Evolutionary conservation across 2,797 vertebrate species (phyloP).

Genomic region (Amphiprion clarkii): DNA sequence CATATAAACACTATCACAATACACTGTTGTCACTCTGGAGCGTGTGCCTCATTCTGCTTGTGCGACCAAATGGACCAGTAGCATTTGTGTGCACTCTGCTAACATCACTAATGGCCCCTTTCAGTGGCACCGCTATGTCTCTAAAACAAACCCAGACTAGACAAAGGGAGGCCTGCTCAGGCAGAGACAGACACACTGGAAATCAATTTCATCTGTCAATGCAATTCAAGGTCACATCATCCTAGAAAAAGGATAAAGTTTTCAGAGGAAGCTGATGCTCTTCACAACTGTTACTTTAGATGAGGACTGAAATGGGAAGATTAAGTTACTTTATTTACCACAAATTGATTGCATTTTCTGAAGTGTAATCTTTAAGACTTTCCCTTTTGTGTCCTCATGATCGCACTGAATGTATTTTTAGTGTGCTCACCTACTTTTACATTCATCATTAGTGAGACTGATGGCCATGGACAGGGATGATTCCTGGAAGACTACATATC

Average conservation of each 20-base stretch:
- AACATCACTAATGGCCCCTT: slow-evolving; percentile 29
- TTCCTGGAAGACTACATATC: neutral
- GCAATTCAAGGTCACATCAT: slow-evolving; percentile 77
- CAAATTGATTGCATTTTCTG: neutral
- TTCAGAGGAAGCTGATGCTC: neutral
- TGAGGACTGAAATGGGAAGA: slow-evolving; percentile 7
- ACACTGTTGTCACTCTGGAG: slow-evolving; percentile 18
- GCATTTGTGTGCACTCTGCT: slow-evolving; percentile 24
- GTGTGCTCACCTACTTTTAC: neutral
- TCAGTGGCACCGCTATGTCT: slow-evolving; percentile 78
- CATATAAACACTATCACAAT: neutral
- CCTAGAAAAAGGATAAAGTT: slow-evolving; percentile 52
- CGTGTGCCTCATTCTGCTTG: neutral
- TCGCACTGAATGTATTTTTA: neutral
- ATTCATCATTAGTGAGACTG: neutral
- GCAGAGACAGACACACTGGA: slow-evolving; percentile 71
- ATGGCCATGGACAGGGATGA: neutral
- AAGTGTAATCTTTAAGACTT: no score
- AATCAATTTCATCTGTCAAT: slow-evolving; percentile 84
- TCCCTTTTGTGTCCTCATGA: neutral
- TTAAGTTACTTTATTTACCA: neutral
- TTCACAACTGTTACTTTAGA: slow-evolving; percentile 23
- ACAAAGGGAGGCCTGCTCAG: slow-evolving; percentile 46
- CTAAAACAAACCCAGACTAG: slow-evolving; percentile 60
- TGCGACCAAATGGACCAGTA: slow-evolving; percentile 37